Base-by-base conservation (phyloP, 2,113 vertebrate genomes). In the Psittacula cyanocephala region DNA sequence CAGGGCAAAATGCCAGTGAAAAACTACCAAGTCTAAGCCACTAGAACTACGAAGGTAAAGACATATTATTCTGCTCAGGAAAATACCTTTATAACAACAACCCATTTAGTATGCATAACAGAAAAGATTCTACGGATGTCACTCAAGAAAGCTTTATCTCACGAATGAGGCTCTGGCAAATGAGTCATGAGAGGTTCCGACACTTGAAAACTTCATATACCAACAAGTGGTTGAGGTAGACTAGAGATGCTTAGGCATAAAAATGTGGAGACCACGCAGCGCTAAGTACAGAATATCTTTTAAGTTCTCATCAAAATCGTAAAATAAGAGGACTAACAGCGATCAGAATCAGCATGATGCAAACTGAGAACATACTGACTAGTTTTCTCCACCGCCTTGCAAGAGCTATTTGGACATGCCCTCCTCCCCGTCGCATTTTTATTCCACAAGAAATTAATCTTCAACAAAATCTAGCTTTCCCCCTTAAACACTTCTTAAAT, bases 161-260 rank as follows among this genome's bases (percentile, higher is more conserved):
- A 41, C 7, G 31, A 92, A 72, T 19, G 6, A 88, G 25, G 25
- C 9, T 81, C 12, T 5, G 11, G 55, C 4, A 75, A 5, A 37
- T 37, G 37, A 37, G 37, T 37, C 0, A 0, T 11, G 23, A 76
- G 18, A 82, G 7, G 22, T 31, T 69, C 20, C 13, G 9, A 46
- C 3, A 17, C 11, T 79, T 75, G 57, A 60, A 53, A 79, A 52
- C 9, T 69, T 85, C 1, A 52, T 33, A 49, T 8, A 79, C 11
- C 43, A 50, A 7, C 6, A 64, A 37, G 17, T 59, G 11, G 16
- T 13, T 78, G 43, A 86, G 15, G 5, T 20, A 68, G 44, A 69
- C 15, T 83, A 28, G 6, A 91, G 17, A 74, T 35, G 35, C 15
- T 52, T 29, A 79, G 3, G 9, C 13, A 59, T 29, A 55, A 74